Evolutionary conservation across 2,797 vertebrate species (phyloP), one percentile per base, ranked within the genome.

Genomic region (Thamnophis elegans): DNA sequence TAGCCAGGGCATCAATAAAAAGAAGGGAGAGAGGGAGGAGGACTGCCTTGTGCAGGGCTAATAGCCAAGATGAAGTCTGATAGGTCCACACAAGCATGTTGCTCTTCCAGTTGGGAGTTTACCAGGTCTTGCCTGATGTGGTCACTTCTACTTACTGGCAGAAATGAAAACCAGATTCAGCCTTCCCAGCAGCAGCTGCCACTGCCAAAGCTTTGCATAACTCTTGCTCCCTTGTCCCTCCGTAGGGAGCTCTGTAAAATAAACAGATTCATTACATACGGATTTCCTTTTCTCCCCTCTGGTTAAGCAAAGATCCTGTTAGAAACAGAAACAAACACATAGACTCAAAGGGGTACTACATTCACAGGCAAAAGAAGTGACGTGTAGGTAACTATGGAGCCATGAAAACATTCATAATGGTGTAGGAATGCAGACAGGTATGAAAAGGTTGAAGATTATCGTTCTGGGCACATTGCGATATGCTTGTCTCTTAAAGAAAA

Each of bases 181-280:
- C 92, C 87, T 95, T 96, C 94, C 93, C 93, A 96, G 93, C 94
- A 96, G 94, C 95, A 92, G 95, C 94, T 95, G 93, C 93, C 93
- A 96, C 88, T 42, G 36, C 89, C 58, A 91, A 0, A 95, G 94
- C 94, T 95, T 96, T 96, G 95, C 95, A 96, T 96, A 94, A 96
- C 96, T 95, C 16, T 90, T 88, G 85, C 92, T 95, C 93, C 86
- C 95, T 85, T 56, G 95, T 93, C 95, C 87, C 92, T 96, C 95
- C 95, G 90, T 94, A 94, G 96, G 96, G 95, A 96, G 95, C 95
- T 95, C 96, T 94, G 96, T 96, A 97, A 97, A 96, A 96, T 96
- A 97, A 97, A 97, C 96, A 96, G 96, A 97, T 96, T 97, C 96
- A 97, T 96, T 97, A 96, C 96, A 97, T 96, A 94, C 89, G 95